Conservation (phyloP, 2,888 invertebrate species). For the Macaria liturata region DNA sequence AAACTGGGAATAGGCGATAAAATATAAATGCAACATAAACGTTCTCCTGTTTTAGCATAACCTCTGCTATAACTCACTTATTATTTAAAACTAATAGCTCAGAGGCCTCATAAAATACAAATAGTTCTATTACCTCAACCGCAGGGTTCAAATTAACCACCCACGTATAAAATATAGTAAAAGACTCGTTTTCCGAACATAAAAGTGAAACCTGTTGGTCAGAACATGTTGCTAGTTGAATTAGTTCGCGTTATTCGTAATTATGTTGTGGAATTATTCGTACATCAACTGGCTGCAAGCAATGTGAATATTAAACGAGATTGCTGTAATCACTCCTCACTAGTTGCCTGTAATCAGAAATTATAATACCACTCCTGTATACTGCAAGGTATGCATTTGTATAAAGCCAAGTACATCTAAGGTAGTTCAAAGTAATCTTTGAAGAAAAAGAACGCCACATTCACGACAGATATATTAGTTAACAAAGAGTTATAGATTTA, state of each 20-base stretch:
- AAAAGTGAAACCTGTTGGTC: slow-evolving; percentile 33
- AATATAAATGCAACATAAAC: too few relatives aligned
- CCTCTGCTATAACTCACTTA: too few relatives aligned
- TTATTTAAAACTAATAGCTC: slow-evolving; percentile 8
- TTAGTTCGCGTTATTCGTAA: slow-evolving; percentile 26
- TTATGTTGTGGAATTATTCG: slow-evolving; percentile 29
- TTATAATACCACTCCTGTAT: too few relatives aligned
- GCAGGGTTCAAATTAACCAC: slow-evolving; percentile 8
- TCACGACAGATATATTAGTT: too few relatives aligned
- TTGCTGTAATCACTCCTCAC: slow-evolving; percentile 22
- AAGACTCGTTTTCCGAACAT: slow-evolving; percentile 5
- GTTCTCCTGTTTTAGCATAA: too few relatives aligned
- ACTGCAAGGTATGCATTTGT: too few relatives aligned
- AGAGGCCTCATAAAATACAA: slow-evolving; percentile 5
- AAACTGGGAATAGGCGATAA: slow-evolving; percentile 1
- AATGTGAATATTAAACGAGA: slow-evolving; percentile 28
- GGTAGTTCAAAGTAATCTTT: too few relatives aligned
- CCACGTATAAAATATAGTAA: slow-evolving; percentile 10
- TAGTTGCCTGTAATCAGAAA: background rate
- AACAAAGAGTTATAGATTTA: too few relatives aligned
- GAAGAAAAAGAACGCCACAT: too few relatives aligned
- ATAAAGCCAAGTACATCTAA: too few relatives aligned
- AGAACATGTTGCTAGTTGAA: slow-evolving; percentile 20
- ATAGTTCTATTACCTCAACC: background rate
- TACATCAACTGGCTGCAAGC: slow-evolving; percentile 28